phyloP scores from a whole-genome alignment of 1,140 invertebrate genomes.

The Cataglyphis hispanica region DNA sequence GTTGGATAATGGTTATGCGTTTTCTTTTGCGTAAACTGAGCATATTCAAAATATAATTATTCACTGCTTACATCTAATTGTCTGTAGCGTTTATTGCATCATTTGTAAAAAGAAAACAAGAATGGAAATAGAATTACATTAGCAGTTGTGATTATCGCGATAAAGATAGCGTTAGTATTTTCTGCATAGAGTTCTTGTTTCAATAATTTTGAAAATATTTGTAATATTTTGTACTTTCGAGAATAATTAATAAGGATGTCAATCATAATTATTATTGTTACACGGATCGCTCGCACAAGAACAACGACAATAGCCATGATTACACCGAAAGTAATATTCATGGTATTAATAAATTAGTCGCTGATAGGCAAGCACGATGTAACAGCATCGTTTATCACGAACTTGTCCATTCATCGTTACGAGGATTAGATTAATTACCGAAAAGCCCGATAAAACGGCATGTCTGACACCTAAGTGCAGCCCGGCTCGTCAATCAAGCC shows the following conservation, averaged over 20 bases:
- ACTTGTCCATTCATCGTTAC: slow-evolving; percentile 59
- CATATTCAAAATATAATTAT: background rate
- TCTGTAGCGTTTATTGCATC: background rate
- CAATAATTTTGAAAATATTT: background rate
- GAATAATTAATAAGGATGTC: slow-evolving; percentile 55
- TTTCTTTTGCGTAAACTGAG: slow-evolving; percentile 1
- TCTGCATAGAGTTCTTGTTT: background rate
- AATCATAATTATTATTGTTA: slow-evolving; percentile 58
- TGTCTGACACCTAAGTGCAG: slow-evolving; percentile 54
- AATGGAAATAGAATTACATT: background rate
- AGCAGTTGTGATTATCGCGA: background rate
- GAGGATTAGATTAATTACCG: slow-evolving; percentile 62
- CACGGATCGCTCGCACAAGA: slow-evolving; percentile 42
- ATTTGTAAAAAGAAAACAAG: background rate
- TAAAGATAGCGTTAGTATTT: background rate
- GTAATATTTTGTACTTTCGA: background rate
- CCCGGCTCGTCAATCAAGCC: slow-evolving; percentile 60
- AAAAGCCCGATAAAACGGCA: slow-evolving; percentile 55
- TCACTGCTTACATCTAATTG: background rate
- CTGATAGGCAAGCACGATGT: slow-evolving; percentile 58
- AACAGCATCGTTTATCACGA: slow-evolving; percentile 61
- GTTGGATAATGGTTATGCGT: background rate
- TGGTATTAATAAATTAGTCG: slow-evolving; percentile 61
- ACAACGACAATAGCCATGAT: slow-evolving; percentile 44
- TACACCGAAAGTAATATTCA: slow-evolving; percentile 59